These are phyloP conservation scores for Gopherus evgoodei DNA, from an alignment of 2,113 vertebrate species.

Conservation along the genomic window DNA sequence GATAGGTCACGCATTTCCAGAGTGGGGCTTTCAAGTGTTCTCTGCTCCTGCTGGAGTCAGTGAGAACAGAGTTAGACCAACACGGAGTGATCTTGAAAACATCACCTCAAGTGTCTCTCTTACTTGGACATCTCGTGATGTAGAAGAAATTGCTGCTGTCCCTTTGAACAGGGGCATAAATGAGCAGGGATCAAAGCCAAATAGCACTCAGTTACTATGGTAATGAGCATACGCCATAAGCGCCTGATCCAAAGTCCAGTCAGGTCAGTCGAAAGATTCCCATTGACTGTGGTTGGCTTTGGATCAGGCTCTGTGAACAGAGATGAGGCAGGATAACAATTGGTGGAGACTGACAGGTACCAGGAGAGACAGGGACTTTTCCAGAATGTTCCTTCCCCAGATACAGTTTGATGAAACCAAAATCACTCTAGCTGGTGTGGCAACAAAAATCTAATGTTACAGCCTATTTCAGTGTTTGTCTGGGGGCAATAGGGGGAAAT, in stretches of 20 bases:
- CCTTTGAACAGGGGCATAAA: not conserved
- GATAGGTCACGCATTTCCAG: accelerated
- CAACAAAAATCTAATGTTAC: not conserved
- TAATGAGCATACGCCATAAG: not conserved
- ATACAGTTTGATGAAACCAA: not conserved
- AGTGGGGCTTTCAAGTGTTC: not conserved
- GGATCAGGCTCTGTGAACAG: no score
- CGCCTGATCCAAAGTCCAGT: not conserved
- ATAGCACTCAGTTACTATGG: not conserved
- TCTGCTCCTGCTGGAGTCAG: not conserved
- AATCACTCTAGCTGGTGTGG: not conserved
- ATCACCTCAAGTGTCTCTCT: no score
- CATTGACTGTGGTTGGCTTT: not conserved
- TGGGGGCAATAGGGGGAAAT: not conserved
- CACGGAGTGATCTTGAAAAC: not conserved
- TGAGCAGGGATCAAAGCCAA: not conserved
- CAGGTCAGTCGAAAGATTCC: not conserved
- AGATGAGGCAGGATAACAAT: no score
- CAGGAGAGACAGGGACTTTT: not conserved
- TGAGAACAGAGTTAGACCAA: not conserved
- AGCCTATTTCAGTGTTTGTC: not conserved
- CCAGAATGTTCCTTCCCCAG: not conserved
- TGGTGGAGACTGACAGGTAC: not conserved
- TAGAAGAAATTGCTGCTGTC: not conserved
- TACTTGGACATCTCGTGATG: not conserved